phyloP scores from a whole-genome alignment of 2,888 invertebrate genomes.

The Gortyna flavago region DNA sequence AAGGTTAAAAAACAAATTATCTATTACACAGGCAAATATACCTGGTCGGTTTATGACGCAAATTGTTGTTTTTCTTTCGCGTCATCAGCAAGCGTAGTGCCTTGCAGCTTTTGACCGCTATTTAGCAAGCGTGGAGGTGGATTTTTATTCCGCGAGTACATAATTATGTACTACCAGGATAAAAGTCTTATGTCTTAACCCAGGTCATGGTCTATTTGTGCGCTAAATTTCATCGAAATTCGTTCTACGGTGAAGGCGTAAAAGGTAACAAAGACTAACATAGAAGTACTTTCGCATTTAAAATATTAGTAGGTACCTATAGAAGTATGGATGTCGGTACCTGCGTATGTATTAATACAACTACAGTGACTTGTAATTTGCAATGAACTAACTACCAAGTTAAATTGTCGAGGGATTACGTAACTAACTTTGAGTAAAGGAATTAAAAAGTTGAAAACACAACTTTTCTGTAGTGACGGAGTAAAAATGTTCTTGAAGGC shows the following conservation, averaged over 20 bases:
- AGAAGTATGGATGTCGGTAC: background rate
- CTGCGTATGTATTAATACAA: background rate
- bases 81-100: too few relatives aligned
- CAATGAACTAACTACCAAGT: conserved; percentile 50
- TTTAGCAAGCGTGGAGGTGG: background rate
- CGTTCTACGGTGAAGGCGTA: background rate
- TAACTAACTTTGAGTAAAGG: conserved; percentile 48
- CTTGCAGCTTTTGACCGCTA: background rate
- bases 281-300: background rate
- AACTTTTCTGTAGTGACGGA: conserved; percentile 48
- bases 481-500: conserved; percentile 42
- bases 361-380: conserved; percentile 41
- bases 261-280: background rate
- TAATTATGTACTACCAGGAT: background rate
- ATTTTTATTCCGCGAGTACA: background rate
- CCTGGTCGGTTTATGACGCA: too few relatives aligned
- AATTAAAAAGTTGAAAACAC: conserved; percentile 61
- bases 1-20: background rate
- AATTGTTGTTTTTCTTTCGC: too few relatives aligned
- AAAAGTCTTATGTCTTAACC: background rate
- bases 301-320: background rate
- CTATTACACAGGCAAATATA: background rate
- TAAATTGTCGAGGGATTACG: conserved; percentile 49
- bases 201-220: background rate
- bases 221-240: background rate